A percentile compares a stretch with the other conserved stretches of the same genome.
Conservation (phyloP, 2,797 vertebrate genomes). For the Gambusia yucatana region DNA sequence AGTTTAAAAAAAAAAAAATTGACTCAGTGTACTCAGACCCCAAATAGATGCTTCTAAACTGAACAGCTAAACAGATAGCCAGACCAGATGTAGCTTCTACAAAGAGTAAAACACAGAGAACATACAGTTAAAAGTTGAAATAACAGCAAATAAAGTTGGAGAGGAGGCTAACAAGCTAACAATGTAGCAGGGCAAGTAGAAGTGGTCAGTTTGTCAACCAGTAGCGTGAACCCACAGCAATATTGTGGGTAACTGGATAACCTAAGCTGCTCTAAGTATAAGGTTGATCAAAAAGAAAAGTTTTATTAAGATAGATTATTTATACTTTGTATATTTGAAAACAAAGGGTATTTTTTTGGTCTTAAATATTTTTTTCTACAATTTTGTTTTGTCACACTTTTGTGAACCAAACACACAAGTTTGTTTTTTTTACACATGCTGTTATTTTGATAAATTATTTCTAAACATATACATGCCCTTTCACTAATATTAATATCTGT, state of each 20-base stretch:
- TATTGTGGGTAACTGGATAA: background rate
- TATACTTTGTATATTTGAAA: background rate
- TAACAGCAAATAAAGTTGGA: too few relatives aligned
- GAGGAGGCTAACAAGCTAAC: background rate
- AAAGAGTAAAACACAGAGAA: background rate
- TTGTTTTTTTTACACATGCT: background rate
- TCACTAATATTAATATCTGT: background rate
- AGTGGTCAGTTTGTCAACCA: background rate
- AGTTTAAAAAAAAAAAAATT: too few relatives aligned
- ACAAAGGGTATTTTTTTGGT: background rate
- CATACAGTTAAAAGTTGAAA: background rate
- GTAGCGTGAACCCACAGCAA: background rate
- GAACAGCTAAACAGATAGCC: background rate
- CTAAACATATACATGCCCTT: background rate
- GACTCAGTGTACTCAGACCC: background rate
- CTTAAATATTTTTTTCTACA: background rate
- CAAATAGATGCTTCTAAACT: background rate
- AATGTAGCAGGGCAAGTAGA: background rate
- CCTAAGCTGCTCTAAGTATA: background rate
- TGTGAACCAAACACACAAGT: background rate
- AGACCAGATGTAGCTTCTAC: background rate
- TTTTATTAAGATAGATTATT: background rate
- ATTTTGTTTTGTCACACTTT: background rate
- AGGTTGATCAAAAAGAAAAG: background rate
- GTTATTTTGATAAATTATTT: background rate